Evolutionary conservation across 2,113 vertebrate genomes (phyloP), one percentile per base, ranked within the genome.

Genomic region (Amphiprion ocellaris): DNA sequence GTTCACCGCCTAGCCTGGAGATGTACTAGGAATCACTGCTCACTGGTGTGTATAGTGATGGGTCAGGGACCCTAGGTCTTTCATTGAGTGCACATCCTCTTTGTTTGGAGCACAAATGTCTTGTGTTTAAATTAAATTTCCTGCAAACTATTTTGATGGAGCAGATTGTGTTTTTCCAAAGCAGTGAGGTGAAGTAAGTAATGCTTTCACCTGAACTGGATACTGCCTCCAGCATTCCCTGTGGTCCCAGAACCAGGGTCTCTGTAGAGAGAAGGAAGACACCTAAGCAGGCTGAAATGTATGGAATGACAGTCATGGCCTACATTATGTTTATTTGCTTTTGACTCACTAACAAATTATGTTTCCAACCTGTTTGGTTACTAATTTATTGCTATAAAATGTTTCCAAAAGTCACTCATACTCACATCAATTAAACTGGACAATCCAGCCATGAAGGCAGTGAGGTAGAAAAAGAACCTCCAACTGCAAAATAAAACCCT

Each of bases 221-320:
- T 96, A 98, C n/a, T 88, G 92, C 16, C 90, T 95, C 97, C 97
- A 99, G 88, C 97, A 98, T 74, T 94, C 94, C 0, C 74, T 90
- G 0, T 91, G 93, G 53, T 95, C 94, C 97, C 97, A 98, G 76
- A 98, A 90, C 97, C 98, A 99, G 0, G 97, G 91, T 49, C 94
- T 96, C 97, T 99, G 81, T 17, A 79, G 10, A 46, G 4, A 39
- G 5, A 17, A 52, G n/a, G n/a, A 63, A 52, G 14, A 63, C 52
- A 41, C 47, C 21, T 5, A 3, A 59, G 46, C 5, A n/a, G 49
- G 24, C 10, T 2, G 8, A 65, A 69, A 46, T 4, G 11, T 49
- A 30, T 54, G 37, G 16, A 70, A 58, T 0, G 26, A 19, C 17
- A 46, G 14, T 19, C 41, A 21, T 49, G 46, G 47, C 5, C 15